Evolutionary conservation across 2,888 invertebrate genomes (phyloP).

Genomic region (Lasioglossum vierecki): DNA sequence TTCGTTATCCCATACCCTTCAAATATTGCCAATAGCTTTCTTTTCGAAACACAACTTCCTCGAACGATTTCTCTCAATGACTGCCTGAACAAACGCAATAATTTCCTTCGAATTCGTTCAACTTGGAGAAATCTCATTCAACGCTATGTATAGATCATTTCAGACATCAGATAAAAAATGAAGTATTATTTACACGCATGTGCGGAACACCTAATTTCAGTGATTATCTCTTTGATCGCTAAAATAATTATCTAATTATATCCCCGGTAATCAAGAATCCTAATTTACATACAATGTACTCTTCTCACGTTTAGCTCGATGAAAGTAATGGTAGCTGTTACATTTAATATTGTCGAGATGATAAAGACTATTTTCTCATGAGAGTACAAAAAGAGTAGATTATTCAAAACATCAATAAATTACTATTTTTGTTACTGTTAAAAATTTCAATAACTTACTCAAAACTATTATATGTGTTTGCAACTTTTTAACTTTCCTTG

Average conservation of each 20-base stretch:
- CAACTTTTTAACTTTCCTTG: background rate
- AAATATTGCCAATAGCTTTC: slow-evolving; percentile 15
- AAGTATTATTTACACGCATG: background rate
- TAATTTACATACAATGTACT: background rate
- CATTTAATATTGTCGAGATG: background rate
- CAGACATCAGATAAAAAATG: background rate
- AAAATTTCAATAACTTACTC: background rate
- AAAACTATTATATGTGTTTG: background rate
- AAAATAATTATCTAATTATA: background rate
- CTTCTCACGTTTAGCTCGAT: background rate
- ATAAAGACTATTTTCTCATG: background rate
- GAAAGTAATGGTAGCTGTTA: background rate
- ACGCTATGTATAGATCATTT: background rate
- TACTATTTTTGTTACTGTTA: background rate
- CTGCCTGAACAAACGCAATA: background rate
- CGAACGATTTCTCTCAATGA: background rate
- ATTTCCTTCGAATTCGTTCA: background rate
- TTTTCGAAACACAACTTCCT: background rate
- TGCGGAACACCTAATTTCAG: background rate
- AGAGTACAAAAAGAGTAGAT: background rate
- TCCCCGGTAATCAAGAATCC: background rate
- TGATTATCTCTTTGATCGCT: background rate
- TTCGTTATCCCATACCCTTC: slow-evolving; percentile 26
- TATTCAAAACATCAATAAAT: background rate
- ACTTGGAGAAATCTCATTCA: background rate